Conservation (phyloP, 2,113 vertebrate genomes). For the Thamnaconus septentrionalis region DNA sequence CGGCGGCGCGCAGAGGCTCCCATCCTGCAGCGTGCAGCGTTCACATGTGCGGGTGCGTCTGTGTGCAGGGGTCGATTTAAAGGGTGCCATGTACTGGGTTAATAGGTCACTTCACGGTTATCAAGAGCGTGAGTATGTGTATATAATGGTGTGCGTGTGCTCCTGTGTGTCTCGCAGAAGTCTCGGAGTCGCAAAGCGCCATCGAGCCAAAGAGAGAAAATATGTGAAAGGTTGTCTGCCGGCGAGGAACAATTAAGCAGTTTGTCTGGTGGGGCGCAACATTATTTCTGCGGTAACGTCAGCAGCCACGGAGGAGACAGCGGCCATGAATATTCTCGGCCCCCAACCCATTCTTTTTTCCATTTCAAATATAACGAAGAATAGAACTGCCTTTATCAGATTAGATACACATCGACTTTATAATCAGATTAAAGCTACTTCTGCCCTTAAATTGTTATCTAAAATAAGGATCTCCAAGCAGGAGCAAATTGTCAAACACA, state of each 20-base stretch:
- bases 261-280: conserved; percentile 11
- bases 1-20: conserved; percentile 5
- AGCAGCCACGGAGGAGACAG: conserved; percentile 47
- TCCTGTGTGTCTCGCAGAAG: conserved; percentile 50
- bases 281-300: conserved; percentile 58
- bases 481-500: conserved; percentile 25
- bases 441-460: conserved; percentile 17
- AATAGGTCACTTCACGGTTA: conserved; percentile 73
- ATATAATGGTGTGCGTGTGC: conserved; percentile 39
- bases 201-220: conserved; percentile 60
- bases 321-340: conserved; percentile 18
- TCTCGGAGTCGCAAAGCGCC: conserved; percentile 63
- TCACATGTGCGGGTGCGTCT: conserved; percentile 61
- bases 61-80: conserved; percentile 65
- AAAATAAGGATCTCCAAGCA: conserved; percentile 16
- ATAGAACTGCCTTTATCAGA: conserved; percentile 27
- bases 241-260: conserved; percentile 64
- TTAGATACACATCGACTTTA: conserved; percentile 6
- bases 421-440: conserved; percentile 2
- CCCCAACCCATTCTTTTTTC: conserved; percentile 8
- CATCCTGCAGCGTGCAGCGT: conserved; percentile 21
- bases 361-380: conserved; percentile 28
- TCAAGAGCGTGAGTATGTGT: conserved; percentile 56
- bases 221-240: conserved; percentile 68
- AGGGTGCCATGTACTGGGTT: conserved; percentile 65